These are phyloP conservation scores for Ostrea denselamellosa DNA, from an alignment of 1,140 invertebrate species.

Conservation along the genomic window DNA sequence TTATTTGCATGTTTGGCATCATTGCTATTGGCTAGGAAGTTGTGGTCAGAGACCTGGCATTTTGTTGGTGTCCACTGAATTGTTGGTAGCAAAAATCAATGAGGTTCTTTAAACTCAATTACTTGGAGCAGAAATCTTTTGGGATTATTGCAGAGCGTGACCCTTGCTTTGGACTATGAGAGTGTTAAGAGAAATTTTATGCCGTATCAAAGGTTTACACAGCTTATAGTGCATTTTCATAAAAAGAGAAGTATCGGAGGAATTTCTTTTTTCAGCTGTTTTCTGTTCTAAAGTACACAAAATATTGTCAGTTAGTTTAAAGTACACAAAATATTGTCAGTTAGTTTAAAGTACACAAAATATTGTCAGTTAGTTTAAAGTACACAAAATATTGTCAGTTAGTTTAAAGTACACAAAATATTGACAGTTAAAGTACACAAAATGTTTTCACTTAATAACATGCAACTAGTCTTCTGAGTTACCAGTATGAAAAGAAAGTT, in stretches of 20 bases:
- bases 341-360: too few species aligned
- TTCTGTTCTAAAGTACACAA: not conserved
- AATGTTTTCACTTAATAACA: too few species aligned
- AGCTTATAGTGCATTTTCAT: not conserved
- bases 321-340: too few species aligned
- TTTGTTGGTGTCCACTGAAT: conserved; percentile 2
- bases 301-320: too few species aligned
- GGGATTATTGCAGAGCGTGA: not conserved
- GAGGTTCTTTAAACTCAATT: not conserved
- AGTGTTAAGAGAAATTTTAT: not conserved
- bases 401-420: too few species aligned
- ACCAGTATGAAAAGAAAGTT: too few species aligned
- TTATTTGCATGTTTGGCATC: too few species aligned
- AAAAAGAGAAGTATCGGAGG: not conserved
- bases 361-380: not conserved
- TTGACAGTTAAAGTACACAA: too few species aligned
- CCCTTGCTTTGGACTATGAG: not conserved
- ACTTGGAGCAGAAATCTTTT: not conserved
- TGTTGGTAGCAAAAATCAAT: not conserved
- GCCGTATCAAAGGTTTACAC: not conserved
- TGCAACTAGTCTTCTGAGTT: too few species aligned
- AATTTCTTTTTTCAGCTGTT: not conserved
- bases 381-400: too few species aligned
- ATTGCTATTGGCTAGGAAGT: too few species aligned
- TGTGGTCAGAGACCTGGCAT: not conserved